phyloP scores from a whole-genome alignment of 2,888 invertebrate species.

The Eilema caniola region DNA sequence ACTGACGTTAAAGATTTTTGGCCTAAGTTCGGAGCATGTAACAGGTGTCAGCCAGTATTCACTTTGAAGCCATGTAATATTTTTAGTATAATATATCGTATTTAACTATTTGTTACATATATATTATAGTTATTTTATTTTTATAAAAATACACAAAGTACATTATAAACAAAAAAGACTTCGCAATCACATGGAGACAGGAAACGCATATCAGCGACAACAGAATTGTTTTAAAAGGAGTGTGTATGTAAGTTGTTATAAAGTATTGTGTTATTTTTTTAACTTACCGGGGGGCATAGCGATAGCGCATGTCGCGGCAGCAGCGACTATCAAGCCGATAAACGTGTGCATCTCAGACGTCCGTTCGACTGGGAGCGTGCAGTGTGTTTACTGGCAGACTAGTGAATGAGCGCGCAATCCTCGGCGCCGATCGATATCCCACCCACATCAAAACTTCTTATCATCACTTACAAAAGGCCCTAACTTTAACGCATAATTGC shows the following conservation, averaged over 20 bases:
- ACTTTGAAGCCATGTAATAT: not conserved
- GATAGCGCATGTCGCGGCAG: conserved; percentile 64
- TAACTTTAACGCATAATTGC: conserved; percentile 43
- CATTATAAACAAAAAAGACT: conserved; percentile 13
- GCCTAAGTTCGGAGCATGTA: conserved; percentile 48
- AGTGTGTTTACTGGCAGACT: conserved; percentile 67
- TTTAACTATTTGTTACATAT: not conserved
- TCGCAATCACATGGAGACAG: conserved; percentile 44
- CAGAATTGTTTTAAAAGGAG: conserved; percentile 23
- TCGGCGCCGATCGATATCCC: conserved; percentile 82
- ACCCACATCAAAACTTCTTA: conserved; percentile 74
- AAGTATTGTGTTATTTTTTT: conserved; percentile 13
- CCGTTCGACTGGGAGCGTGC: conserved; percentile 51
- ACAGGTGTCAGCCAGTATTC: conserved; percentile 56
- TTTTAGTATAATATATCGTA: conserved; percentile 1
- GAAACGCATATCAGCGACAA: conserved; percentile 55
- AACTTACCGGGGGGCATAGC: conserved; percentile 72
- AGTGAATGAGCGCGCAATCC: conserved; percentile 63
- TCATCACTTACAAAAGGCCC: conserved; percentile 45
- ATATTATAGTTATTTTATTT: conserved; percentile 17
- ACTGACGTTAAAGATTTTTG: not conserved
- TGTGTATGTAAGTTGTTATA: not conserved
- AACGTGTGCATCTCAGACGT: conserved; percentile 66
- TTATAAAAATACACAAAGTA: conserved; percentile 24
- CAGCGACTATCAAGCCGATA: conserved; percentile 58